Evolutionary conservation across 2,888 invertebrate genomes (phyloP).

Genomic region (Trichopria drosophilae): DNA sequence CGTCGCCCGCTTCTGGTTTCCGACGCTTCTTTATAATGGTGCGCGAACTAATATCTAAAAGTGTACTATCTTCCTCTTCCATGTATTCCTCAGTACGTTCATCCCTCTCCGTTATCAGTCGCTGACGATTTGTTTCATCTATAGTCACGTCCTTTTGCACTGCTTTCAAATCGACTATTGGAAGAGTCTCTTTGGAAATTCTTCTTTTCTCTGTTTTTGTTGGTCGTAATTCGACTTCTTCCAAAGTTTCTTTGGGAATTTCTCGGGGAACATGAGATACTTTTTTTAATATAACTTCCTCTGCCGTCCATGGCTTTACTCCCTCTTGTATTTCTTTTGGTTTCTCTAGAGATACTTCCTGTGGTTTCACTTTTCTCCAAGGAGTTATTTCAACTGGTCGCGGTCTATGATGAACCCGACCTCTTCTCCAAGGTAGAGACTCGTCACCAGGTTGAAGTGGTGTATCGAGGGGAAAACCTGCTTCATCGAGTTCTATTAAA

Average conservation of each 20-base stretch:
- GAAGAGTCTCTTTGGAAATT: constrained; percentile 40
- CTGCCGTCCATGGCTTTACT: constrained; percentile 55
- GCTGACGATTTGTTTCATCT: constrained; percentile 33
- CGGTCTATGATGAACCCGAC: constrained; percentile 45
- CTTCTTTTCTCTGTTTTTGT: constrained; percentile 61
- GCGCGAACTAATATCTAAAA: constrained; percentile 22
- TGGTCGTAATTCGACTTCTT: constrained; percentile 57
- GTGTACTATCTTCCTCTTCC: constrained; percentile 43
- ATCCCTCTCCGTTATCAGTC: constrained; percentile 30
- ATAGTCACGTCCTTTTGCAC: constrained; percentile 37
- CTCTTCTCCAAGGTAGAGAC: constrained; percentile 62
- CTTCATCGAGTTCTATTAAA: constrained; percentile 52
- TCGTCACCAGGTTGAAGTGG: constrained; percentile 59
- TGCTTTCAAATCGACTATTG: constrained; percentile 44
- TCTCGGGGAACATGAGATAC: constrained; percentile 46
- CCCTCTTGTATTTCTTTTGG: constrained; percentile 15
- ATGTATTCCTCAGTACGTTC: constrained; percentile 31
- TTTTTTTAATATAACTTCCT: constrained; percentile 53
- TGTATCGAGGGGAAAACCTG: constrained; percentile 59
- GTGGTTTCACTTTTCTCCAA: constrained; percentile 47
- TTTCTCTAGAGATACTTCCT: constrained; percentile 25
- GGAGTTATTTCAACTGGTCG: constrained; percentile 41
- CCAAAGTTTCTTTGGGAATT: constrained; percentile 46
- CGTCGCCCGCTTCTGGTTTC: constrained; percentile 51
- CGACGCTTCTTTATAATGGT: constrained; percentile 7